Conservation (phyloP, 2,113 vertebrate species). For the Monopterus albus region DNA sequence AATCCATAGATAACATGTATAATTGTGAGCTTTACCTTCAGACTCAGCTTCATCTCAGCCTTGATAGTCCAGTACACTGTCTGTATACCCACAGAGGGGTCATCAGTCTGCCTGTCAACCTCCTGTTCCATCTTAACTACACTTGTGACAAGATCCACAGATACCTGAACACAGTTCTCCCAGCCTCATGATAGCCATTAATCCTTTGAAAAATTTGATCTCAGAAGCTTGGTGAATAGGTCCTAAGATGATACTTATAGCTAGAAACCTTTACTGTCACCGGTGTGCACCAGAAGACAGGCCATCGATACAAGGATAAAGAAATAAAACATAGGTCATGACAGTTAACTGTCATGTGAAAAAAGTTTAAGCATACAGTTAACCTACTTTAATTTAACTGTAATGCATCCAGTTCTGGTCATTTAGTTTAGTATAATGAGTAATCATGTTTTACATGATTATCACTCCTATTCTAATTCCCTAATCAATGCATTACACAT, state of each 20-base stretch:
- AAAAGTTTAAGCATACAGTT: neutral
- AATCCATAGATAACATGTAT: conserved; percentile 11
- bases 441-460: no score
- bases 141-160: no score
- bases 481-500: neutral
- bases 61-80: conserved; percentile 3
- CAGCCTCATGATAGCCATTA: neutral
- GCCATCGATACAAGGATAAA: neutral
- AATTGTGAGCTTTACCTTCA: conserved; percentile 18
- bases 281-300: neutral
- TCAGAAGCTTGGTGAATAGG: neutral
- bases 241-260: neutral
- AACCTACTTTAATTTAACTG: neutral
- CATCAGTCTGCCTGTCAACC: conserved; percentile 9
- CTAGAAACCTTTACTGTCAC: neutral
- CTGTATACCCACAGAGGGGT: neutral
- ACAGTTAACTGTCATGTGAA: neutral
- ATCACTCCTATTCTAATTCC: neutral
- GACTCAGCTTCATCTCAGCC: conserved; percentile 19
- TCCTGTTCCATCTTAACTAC: neutral
- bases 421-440: neutral
- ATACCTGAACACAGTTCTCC: neutral
- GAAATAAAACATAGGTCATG: neutral
- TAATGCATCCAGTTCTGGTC: neutral
- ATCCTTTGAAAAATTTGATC: neutral